phyloP scores from a whole-genome alignment of 2,797 vertebrate species.

The Pagetopsis macropterus region DNA sequence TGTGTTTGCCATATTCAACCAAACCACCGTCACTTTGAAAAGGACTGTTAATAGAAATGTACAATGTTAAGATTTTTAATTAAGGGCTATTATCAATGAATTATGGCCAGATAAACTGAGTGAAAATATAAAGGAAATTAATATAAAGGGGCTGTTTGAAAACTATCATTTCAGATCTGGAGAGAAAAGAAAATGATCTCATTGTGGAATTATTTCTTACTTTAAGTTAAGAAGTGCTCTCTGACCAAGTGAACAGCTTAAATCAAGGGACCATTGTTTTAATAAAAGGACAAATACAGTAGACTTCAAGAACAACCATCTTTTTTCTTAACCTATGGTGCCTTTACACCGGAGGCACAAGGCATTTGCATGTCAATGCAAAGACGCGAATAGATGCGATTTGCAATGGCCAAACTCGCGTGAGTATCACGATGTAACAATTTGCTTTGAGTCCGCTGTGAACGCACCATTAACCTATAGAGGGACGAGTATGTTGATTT shows the following conservation, averaged over 20 bases:
- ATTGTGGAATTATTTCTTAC: slow-evolving; percentile 62
- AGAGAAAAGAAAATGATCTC: slow-evolving; percentile 71
- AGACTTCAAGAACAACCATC: too few species aligned
- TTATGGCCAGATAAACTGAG: slow-evolving; percentile 68
- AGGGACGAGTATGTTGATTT: background rate
- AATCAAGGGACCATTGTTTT: slow-evolving; percentile 74
- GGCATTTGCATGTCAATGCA: too few species aligned
- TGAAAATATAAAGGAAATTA: slow-evolving; percentile 66
- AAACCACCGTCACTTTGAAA: slow-evolving; percentile 59
- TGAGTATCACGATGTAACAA: too few species aligned
- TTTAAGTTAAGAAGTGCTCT: slow-evolving; percentile 69
- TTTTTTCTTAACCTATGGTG: too few species aligned
- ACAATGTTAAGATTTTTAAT: slow-evolving; percentile 79
- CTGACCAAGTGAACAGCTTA: slow-evolving; percentile 71
- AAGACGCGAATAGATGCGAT: too few species aligned
- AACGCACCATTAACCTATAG: background rate
- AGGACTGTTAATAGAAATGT: slow-evolving; percentile 75
- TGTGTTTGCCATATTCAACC: slow-evolving; percentile 30
- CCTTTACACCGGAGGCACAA: too few species aligned
- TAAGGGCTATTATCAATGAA: slow-evolving; percentile 82
- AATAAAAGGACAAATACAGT: slow-evolving; percentile 10
- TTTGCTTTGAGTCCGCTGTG: background rate
- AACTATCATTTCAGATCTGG: slow-evolving; percentile 54
- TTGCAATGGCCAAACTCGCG: too few species aligned
- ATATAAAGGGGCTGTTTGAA: slow-evolving; percentile 67